A percentile compares a stretch with the other conserved stretches of the same genome.
Conservation (phyloP, 2,797 vertebrate species). For the Tadarida brasiliensis region DNA sequence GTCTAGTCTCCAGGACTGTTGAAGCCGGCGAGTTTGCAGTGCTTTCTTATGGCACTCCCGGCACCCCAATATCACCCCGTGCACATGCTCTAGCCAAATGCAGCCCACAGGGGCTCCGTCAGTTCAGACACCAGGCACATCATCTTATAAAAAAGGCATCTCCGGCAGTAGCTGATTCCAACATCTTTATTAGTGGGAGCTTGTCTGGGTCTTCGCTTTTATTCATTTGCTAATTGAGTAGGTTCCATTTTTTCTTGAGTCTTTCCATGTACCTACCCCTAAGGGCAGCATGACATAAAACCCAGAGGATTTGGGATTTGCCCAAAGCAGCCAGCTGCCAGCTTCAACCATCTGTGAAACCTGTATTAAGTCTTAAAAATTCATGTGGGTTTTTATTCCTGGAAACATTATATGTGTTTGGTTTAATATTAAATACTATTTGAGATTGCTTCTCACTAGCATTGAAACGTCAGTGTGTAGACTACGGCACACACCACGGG, state of each 20-base stretch:
- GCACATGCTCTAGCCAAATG: fast-evolving
- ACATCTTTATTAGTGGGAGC: not conserved
- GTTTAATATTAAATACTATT: not conserved
- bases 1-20: not conserved
- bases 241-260: not conserved
- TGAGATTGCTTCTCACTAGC: not conserved
- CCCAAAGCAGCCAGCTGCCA: not conserved
- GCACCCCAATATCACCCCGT: fast-evolving
- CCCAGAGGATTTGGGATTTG: not conserved
- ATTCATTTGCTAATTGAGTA: not conserved
- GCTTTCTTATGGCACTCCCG: fast-evolving
- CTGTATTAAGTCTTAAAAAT: not conserved
- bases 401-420: not conserved
- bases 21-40: too few species aligned
- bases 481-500: fast-evolving
- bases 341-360: not conserved
- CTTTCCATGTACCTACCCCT: not conserved
- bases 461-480: too few species aligned
- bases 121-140: fast-evolving
- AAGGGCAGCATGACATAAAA: not conserved
- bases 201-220: not conserved
- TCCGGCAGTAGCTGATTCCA: not conserved
- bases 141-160: not conserved
- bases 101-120: not conserved
- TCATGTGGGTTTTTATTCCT: slow-evolving; percentile 4